These are phyloP conservation scores for Leptinotarsa haldemani DNA, from an alignment of 2,888 invertebrate species.

Conservation along the genomic window DNA sequence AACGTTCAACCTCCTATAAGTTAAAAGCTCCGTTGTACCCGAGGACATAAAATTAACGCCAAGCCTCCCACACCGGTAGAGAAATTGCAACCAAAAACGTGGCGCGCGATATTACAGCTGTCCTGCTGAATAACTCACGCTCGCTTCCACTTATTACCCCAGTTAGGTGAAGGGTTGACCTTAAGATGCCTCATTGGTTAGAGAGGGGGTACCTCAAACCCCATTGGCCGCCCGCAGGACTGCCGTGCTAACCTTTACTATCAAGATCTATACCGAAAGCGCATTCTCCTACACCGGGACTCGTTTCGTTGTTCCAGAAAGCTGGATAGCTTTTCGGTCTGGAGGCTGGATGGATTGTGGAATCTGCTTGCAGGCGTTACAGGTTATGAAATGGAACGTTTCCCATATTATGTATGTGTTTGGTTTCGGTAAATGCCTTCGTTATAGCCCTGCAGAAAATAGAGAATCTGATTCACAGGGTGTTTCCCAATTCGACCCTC, in stretches of 20 bases:
- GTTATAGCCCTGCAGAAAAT: no score
- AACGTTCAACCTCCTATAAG: background rate
- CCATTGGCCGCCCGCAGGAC: constrained; percentile 66
- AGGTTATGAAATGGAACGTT: background rate
- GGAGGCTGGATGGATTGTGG: background rate
- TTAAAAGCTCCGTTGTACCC: background rate
- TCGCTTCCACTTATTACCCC: constrained; percentile 40
- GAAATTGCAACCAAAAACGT: constrained; percentile 59
- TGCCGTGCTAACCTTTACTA: constrained; percentile 63
- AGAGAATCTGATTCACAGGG: no score
- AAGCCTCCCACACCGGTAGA: constrained; percentile 38
- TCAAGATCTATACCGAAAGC: constrained; percentile 63
- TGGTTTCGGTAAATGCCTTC: no score
- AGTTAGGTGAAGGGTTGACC: constrained; percentile 60
- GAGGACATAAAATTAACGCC: constrained; percentile 55
- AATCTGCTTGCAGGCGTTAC: background rate
- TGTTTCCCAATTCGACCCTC: no score
- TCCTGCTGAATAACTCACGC: constrained; percentile 47
- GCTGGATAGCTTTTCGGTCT: constrained; percentile 23
- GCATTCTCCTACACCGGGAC: constrained; percentile 40
- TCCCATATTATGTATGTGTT: no score
- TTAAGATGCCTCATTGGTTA: constrained; percentile 66
- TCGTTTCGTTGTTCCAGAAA: constrained; percentile 29
- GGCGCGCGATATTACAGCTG: constrained; percentile 58
- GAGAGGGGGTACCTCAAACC: constrained; percentile 66